A percentile compares a stretch with the other conserved stretches of the same genome.
phyloP scores from a whole-genome alignment of 2,888 invertebrate species.

The Oasisia sp. region DNA sequence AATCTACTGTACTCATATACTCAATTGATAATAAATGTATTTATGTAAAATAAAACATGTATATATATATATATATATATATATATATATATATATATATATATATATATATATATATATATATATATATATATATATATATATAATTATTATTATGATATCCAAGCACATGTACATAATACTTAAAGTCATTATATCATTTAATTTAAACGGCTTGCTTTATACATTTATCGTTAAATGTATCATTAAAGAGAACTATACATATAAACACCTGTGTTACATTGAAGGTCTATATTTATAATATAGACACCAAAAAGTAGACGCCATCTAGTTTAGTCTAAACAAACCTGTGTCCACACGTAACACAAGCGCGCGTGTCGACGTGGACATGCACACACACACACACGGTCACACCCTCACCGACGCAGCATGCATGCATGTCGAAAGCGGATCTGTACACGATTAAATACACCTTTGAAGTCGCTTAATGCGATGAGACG shows the following conservation, averaged over 20 bases:
- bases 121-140: neutral
- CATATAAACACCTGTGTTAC: no score
- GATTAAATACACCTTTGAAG: slow-evolving; percentile 11
- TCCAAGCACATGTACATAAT: neutral
- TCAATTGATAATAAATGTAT: slow-evolving; percentile 21
- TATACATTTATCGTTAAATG: no score
- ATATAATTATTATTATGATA: neutral
- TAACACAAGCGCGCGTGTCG: neutral
- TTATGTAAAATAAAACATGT: neutral
- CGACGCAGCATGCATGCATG: neutral
- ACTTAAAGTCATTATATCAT: no score
- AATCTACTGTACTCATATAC: no score
- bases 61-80: neutral
- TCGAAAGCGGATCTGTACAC: slow-evolving; percentile 3
- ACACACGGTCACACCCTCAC: neutral
- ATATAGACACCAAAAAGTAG: no score
- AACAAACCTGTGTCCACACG: neutral
- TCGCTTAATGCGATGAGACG: slow-evolving; percentile 2
- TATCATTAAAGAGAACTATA: no score
- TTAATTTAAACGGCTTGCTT: no score
- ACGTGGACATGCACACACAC: neutral
- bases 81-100: slow-evolving; percentile 14
- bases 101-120: slow-evolving; percentile 7
- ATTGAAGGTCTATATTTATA: no score
- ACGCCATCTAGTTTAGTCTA: no score